A percentile compares a stretch with the other conserved stretches of the same genome.
Evolutionary conservation across 2,797 vertebrate species (phyloP).

Genomic region (Falco berigora): DNA sequence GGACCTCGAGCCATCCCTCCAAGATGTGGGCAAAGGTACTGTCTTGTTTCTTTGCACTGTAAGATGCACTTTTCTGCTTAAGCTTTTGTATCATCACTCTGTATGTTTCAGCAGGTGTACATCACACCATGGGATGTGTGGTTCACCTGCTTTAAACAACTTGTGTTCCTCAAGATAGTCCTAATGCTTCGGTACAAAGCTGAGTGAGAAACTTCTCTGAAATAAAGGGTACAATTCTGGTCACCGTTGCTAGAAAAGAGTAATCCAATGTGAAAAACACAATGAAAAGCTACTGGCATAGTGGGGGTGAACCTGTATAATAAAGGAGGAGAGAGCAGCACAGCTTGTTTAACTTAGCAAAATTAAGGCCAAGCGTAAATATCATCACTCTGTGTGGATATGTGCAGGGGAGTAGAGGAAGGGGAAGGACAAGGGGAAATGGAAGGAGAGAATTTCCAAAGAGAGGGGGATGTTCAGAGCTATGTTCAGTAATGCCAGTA

Average conservation of each 20-base stretch:
- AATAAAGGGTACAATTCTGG: not conserved
- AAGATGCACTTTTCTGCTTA: not conserved
- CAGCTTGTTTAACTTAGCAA: not conserved
- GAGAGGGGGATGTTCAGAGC: not conserved
- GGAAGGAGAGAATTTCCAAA: not conserved
- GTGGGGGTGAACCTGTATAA: not conserved
- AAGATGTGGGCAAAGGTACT: constrained; percentile 69
- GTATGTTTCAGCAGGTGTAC: not conserved
- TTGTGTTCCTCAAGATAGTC: not conserved
- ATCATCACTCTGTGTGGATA: not conserved
- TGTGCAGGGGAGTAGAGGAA: not conserved
- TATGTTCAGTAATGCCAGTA: not conserved
- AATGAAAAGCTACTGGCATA: not conserved
- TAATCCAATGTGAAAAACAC: not conserved
- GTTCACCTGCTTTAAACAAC: not conserved
- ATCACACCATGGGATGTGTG: not conserved
- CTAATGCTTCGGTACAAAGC: not conserved
- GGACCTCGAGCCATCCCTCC: not conserved
- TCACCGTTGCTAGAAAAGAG: not conserved
- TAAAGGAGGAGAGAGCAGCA: not conserved
- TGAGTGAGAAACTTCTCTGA: not conserved
- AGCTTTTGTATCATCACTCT: not conserved
- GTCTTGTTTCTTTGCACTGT: not conserved
- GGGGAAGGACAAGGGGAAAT: not conserved
- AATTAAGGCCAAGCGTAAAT: not conserved